Percentiles rank a stretch among this genome's conserved stretches.
phyloP scores from a whole-genome alignment of 2,797 vertebrate genomes.

The Netta rufina region DNA sequence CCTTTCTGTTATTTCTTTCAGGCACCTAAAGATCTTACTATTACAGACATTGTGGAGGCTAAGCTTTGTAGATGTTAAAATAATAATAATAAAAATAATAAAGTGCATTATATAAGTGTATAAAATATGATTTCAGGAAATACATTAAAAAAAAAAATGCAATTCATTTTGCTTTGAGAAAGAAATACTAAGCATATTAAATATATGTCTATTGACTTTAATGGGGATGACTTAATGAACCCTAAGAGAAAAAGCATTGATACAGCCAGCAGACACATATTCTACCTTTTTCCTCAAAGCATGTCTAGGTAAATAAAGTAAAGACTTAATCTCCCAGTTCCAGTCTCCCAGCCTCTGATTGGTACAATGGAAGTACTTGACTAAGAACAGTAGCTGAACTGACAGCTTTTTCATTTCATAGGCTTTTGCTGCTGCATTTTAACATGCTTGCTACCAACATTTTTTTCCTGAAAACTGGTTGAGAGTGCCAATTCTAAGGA shows the following conservation, averaged over 20 bases:
- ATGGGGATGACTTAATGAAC: background rate
- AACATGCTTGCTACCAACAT: background rate
- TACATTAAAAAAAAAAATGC: background rate
- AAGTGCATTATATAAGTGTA: background rate
- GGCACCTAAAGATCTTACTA: background rate
- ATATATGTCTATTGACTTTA: background rate
- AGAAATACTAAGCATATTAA: background rate
- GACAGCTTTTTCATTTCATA: background rate
- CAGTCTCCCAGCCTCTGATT: background rate
- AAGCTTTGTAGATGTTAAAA: background rate
- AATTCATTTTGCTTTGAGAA: background rate
- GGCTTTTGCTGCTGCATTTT: background rate
- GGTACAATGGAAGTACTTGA: background rate
- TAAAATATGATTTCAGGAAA: background rate
- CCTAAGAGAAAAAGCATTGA: background rate
- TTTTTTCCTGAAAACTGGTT: background rate
- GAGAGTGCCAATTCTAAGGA: constrained; percentile 38
- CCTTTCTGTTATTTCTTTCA: background rate
- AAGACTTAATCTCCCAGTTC: background rate
- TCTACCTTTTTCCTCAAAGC: background rate
- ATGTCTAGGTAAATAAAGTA: background rate
- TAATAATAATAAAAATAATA: background rate
- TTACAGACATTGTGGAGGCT: background rate
- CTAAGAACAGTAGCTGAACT: constrained; percentile 11
- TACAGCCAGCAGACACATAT: background rate